phyloP scores from a whole-genome alignment of 35 echinoderm and acorn worm genomes.

The Nesometra sesokonis region DNA sequence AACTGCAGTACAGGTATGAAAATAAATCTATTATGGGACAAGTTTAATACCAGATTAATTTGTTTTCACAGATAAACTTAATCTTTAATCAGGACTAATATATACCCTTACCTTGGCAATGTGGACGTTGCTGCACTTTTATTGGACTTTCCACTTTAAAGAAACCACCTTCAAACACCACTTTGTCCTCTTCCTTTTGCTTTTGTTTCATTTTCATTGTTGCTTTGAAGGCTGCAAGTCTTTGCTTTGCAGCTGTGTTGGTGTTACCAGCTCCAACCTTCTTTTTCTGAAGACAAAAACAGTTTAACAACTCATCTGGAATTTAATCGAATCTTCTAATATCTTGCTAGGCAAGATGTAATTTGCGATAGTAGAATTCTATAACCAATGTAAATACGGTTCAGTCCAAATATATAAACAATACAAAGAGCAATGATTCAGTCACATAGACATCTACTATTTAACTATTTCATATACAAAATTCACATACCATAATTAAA shows the following conservation, averaged over 20 bases:
- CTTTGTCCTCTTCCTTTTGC: slow-evolving; percentile 23
- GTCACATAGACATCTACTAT: too few species aligned
- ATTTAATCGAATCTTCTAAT: neutral
- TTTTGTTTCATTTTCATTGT: slow-evolving; percentile 57
- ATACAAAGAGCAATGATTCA: too few species aligned
- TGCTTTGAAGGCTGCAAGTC: slow-evolving; percentile 60
- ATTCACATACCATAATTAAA: too few species aligned
- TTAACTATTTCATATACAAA: too few species aligned
- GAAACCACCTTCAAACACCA: slow-evolving; percentile 74
- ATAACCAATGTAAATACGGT: too few species aligned
- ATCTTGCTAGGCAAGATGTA: neutral
- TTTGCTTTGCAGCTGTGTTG: slow-evolving; percentile 37
- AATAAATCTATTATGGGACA: too few species aligned
- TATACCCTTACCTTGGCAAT: slow-evolving; percentile 38
- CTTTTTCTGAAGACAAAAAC: slow-evolving; percentile 37
- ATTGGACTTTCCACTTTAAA: slow-evolving; percentile 85
- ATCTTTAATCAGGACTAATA: too few species aligned
- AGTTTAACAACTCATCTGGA: neutral
- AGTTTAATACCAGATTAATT: too few species aligned
- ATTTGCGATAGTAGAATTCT: neutral
- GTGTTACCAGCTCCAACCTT: neutral
- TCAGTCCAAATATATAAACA: too few species aligned
- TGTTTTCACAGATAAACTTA: too few species aligned
- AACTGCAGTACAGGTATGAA: too few species aligned
- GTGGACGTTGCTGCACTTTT: neutral